Evolutionary conservation across 2,797 vertebrate species (phyloP), one percentile per base, ranked within the genome.

Genomic region (Pelochelys cantorii): DNA sequence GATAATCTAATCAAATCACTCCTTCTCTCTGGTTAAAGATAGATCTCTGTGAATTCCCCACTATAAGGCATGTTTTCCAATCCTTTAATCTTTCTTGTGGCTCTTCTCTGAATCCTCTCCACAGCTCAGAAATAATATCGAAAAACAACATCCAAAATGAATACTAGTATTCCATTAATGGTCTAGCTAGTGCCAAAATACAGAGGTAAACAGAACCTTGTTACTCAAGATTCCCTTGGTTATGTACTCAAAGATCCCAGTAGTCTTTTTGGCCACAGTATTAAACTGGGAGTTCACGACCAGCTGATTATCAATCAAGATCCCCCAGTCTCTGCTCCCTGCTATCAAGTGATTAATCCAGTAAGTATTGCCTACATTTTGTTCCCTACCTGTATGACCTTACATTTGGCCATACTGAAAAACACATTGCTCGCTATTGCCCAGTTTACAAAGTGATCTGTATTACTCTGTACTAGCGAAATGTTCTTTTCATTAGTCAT

Each of bases 1-100:
- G 85, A 83, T 94, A 96, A 95, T 75, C 93, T 84, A 96, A 92
- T 48, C 71, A 75, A 37, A 75, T 75, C 71, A 22, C 23, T 34
- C 37, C 71, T 14, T 75, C 23, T 48, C 37, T 75, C 37, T 27
- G 11, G 25, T 75, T 42, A 11, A 48, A 75, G 71, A 75, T 11
- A 25, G 37, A 75, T 5, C 71, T 75, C 71, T 37, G 42, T 75
- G 23, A 75, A 68, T 68, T 22, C 48, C 22, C 37, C 37, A 75
- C 11, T 25, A 42, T 23, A 75, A 25, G 22, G 22, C 22, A 75
- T 14, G 7, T 75, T 75, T 48, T 27, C 71, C 34, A 75, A 27
- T 48, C 22, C 18, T 37, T 37, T 22, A 74, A 42, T 74, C 37
- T 42, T 75, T 42, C 12, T 42, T 75, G 37, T 42, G 11, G 22